Evolutionary conservation across 30 jellyfish, hydroid and myxozoan species (phyloP), one percentile per base, ranked within the genome.

Genomic region (Aurelia sp.): DNA sequence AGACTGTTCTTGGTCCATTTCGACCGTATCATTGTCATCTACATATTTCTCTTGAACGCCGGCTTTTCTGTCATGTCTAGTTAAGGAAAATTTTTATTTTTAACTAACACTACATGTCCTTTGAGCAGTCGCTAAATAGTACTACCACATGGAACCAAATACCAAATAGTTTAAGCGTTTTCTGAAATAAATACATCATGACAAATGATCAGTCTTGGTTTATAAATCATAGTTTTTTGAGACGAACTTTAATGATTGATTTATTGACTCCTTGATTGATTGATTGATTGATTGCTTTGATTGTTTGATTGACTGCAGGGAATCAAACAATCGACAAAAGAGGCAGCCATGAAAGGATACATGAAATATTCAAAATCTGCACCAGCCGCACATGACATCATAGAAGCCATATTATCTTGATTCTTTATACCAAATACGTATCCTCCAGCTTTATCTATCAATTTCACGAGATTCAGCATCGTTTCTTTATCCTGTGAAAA

Each of bases 371-470:
- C 88, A 62, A 88, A 89, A 61, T 94, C 97, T 11, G 95, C 99
- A 51, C 99, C 99, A 66, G 88, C 99, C 16, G 97, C 97, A 65
- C 93, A 82, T 3, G 99, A 94, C 99, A 94, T 89, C 97, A 94
- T 76, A 10, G 94, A 76, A 72, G 96, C 89, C 88, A 89, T 91
- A 68, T 84, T 78, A 35, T 90, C 93, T 20, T 87, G 88, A 13
- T 65, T 80, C 22, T 86, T 84, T 15, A 97, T 77, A 15, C 99
- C 99, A 87, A 91, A 95, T 24, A 95, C 74, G 63, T 90, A 95
- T 5, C 99, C 99, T 61, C 92, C 89, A 51, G 99, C 99, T 76
- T 91, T 86, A 67, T 95, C 99, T 7, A 94, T 71, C 19, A 72
- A 58, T 58, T 89, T 88, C 76, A 94, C 74, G 60, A 94, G 50